Evolutionary conservation across 2,888 invertebrate genomes (phyloP), one percentile per base, ranked within the genome.

Genomic region (Chrysolina americana): DNA sequence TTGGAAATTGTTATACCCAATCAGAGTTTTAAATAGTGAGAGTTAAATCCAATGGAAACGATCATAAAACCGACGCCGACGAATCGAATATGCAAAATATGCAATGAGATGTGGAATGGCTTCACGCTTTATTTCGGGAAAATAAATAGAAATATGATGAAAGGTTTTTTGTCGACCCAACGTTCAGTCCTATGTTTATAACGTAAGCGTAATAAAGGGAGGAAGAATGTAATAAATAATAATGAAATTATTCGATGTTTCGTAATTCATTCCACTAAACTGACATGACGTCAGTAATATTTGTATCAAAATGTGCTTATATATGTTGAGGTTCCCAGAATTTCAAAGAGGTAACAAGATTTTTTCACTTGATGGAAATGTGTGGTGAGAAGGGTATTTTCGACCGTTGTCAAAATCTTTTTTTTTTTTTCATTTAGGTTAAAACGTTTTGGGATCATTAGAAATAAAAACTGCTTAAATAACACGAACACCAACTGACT

Each of bases 21-120:
- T 59, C 15, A 28, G 15, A 59, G 13, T 28, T 59, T 23, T 28
- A 53, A 53, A 59, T 59, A 59, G 59, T 28, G 23, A 23, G 8
- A 23, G 56, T 56, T 13, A 28, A 59, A 59, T 28, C 59, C 15
- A 15, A 50, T 50, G n/a, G 15, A 17, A 17, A 50, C 2, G 6
- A 59, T 28, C 59, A 6, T 59, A 59, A 59, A 59, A 59, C 13
- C 59, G 15, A 28, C 28, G 5, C 28, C 28, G 59, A 28, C 50
- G n/a, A 28, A 59, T 59, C 59, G 28, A 59, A 59, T 59, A 59
- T 59, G 59, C 59, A 59, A 28, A 59, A 59, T 28, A 59, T 59
- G 59, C 59, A 59, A 15, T 23, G 15, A 3, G 28, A 28, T 59
- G n/a, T 28, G 28, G 28, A 28, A 59, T 28, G 4, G 59, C 23